Base-by-base conservation (phyloP, 2,797 vertebrate genomes). In the Phalloptychus januarius region DNA sequence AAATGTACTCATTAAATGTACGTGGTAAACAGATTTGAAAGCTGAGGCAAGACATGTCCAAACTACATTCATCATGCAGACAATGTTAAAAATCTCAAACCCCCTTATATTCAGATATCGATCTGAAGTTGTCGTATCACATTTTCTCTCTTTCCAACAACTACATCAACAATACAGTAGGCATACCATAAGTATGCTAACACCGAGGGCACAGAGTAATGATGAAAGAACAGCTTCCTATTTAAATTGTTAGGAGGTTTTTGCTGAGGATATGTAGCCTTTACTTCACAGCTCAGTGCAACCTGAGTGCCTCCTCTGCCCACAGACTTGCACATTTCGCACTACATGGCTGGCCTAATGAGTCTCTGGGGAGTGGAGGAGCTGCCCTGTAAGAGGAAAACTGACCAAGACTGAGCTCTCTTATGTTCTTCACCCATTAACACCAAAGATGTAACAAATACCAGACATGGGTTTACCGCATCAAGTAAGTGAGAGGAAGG, bases 301-400 rank as follows among this genome's bases (percentile, higher is more conserved):
- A 86, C 86, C 88, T 83, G 70, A 83, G 92, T 85, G 79, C 71
- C 89, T 88, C 79, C 72, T 79, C 81, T 82, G 83, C 75, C 85
- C 81, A 86, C 80, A 87, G 86, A 89, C 84, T 81, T 61, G 33
- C 82, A 88, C 74, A 80, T 77, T 74, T 75, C 76, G 86, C 75
- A 86, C 85, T 79, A 87, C 89, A 88, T 40, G 33, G 65, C 78
- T 71, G 74, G 74, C 73, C 86, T 94, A 95, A 94, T 94, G 93
- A 95, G 95, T 88, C 93, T 93, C 86, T 61, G 72, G 87, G 87
- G 95, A 92, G 70, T 13, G 67, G 71, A 87, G 81, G 82, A 91
- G 92, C 92, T 92, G 90, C 84, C 85, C 88, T 92, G 87, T 87
- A 79, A 92, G 83, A 87, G 86, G 86, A 92, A 91, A 91, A 88